Evolutionary conservation across 2,113 vertebrate genomes (phyloP).

Genomic region (Leucosticte australis): DNA sequence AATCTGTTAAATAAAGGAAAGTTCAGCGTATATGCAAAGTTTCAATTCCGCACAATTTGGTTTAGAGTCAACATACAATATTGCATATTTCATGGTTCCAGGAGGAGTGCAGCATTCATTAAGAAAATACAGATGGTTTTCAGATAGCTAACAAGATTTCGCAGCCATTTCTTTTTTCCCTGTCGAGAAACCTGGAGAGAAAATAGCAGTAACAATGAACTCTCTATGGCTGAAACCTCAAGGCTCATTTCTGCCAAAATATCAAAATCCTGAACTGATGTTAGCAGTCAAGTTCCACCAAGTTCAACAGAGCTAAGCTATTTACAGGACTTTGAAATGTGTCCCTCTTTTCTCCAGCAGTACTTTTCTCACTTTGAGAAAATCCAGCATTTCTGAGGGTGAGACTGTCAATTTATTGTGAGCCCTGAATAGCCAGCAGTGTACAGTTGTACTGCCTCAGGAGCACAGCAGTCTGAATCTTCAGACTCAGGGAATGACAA

Average conservation of each 20-base stretch:
- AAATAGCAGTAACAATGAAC: constrained; percentile 16
- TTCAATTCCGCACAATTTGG: constrained; percentile 34
- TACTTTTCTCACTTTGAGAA: neutral
- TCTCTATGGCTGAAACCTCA: constrained; percentile 1
- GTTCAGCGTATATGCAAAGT: neutral
- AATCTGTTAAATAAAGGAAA: constrained; percentile 43
- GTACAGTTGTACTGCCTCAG: neutral
- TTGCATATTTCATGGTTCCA: constrained; percentile 45
- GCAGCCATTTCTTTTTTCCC: constrained; percentile 23
- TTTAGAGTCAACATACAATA: constrained; percentile 28
- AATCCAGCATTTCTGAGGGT: neutral
- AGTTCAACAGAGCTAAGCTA: neutral
- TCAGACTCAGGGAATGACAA: neutral
- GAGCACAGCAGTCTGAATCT: neutral
- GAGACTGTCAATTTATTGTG: neutral
- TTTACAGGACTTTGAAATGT: neutral
- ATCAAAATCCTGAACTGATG: constrained; percentile 3
- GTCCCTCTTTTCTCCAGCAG: neutral
- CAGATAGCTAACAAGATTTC: constrained; percentile 55
- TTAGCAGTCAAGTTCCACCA: neutral
- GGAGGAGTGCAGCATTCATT: constrained; percentile 10
- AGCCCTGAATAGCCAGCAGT: neutral
- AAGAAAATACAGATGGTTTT: constrained; percentile 36
- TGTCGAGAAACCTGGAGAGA: constrained; percentile 23
- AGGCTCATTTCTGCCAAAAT: constrained; percentile 36